Evolutionary conservation across 2,888 invertebrate genomes (phyloP), one percentile per base, ranked within the genome.

Genomic region (Apodemia duryi): DNA sequence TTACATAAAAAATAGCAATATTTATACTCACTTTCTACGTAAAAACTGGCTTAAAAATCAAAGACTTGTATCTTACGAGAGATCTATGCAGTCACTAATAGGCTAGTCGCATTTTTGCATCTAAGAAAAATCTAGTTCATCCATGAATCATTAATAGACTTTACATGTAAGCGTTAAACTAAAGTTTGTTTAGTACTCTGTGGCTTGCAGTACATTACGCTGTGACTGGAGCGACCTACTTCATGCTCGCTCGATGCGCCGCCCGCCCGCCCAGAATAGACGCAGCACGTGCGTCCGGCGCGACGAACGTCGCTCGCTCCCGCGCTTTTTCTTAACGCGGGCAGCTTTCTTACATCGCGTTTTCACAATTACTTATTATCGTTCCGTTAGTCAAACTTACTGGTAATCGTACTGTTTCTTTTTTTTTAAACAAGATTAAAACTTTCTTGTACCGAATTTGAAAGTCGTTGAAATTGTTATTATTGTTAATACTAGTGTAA

Each of bases 281-380:
- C 86, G 86, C 84, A 88, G 89, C 91, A 91, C 89, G 91, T 90
- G 91, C 88, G 90, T 85, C 86, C 78, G 74, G 74, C 81, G 80
- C 83, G 86, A 76, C 85, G 82, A 83, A 86, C 88, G 90, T 62
- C 70, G 67, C 73, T 68, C 71, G 72, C 73, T 70, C 69, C 69
- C 69, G 71, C 73, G 70, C 71, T 68, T 69, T 70, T 68, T 69
- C 72, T 65, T 64, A 2, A 32, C 11, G 57, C 57, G 57, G 57
- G 57, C 57, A 57, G 57, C 57, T 54, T 57, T 57, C 54, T 57
- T 57, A 32, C 57, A 32, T 57, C 70, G 67, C 75, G 69, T 75
- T 65, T 60, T 61, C 54, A 9, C 28, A 28, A 13, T 46, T 57
- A 32, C 54, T 62, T 62, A 65, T 60, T 21, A 49, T 49, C n/a